These are phyloP conservation scores for Cichladusa arquata DNA, from an alignment of 2,113 vertebrate genomes.

Conservation along the genomic window DNA sequence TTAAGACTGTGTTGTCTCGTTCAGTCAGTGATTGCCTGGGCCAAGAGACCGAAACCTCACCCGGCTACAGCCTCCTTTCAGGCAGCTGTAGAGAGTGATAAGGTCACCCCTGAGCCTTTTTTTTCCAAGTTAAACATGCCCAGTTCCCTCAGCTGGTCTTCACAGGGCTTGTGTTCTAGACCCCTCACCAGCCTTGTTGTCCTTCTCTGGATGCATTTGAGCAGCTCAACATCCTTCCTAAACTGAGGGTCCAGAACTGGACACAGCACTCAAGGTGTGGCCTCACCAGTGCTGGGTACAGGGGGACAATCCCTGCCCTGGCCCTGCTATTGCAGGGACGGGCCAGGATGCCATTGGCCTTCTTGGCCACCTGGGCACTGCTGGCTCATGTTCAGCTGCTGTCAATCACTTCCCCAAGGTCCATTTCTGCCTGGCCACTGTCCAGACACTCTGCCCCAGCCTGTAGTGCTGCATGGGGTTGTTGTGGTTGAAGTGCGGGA, in stretches of 20 bases:
- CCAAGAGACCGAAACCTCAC: rapidly evolving
- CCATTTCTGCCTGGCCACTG: neutral
- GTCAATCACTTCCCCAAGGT: no score
- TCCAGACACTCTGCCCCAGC: neutral
- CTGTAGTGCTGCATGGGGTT: neutral
- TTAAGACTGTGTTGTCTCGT: neutral
- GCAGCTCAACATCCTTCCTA: no score
- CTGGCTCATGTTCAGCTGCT: neutral
- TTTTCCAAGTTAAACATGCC: neutral
- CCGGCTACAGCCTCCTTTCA: neutral
- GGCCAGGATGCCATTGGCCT: no score
- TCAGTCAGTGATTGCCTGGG: neutral
- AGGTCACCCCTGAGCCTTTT: neutral
- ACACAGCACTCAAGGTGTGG: no score
- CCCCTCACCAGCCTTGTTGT: no score
- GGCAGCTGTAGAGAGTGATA: neutral
- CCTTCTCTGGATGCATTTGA: no score
- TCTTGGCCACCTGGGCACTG: neutral
- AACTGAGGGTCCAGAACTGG: no score
- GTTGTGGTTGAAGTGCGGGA: neutral
- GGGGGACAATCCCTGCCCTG: no score
- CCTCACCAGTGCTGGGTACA: no score
- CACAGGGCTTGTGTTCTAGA: no score
- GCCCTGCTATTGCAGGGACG: no score
- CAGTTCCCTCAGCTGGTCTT: no score